Percentiles rank a stretch among this genome's conserved stretches.
phyloP scores from a whole-genome alignment of 2,797 vertebrate species.

The Siniperca scherzeri region DNA sequence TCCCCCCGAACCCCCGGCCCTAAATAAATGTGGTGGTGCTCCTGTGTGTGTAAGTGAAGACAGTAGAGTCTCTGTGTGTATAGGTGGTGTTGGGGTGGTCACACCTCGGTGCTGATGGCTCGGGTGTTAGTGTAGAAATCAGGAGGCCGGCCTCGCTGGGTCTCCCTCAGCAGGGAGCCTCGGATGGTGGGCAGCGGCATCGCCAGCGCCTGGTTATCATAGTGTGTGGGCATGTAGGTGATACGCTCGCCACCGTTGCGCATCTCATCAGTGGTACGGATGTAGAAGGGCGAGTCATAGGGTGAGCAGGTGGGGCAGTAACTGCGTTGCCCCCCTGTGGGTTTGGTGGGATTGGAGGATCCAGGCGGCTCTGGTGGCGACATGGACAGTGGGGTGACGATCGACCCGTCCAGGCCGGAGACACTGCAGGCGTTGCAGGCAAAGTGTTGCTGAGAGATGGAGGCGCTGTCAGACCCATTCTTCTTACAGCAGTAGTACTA shows the following conservation, averaged over 20 bases:
- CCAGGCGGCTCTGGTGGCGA: constrained; percentile 78
- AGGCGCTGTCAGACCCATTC: constrained; percentile 89
- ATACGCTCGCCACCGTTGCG: constrained; percentile 93
- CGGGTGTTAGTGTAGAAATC: constrained; percentile 91
- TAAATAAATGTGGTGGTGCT: constrained; percentile 41
- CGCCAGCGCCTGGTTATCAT: constrained; percentile 89
- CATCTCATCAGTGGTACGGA: constrained; percentile 90
- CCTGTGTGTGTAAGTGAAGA: constrained; percentile 25
- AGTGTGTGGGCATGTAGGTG: constrained; percentile 89
- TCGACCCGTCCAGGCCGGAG: constrained; percentile 84
- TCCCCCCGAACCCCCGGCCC: constrained; percentile 6
- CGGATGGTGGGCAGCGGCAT: constrained; percentile 87
- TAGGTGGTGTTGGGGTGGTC: constrained; percentile 59
- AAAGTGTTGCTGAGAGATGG: constrained; percentile 85
- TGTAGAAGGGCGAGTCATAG: constrained; percentile 92
- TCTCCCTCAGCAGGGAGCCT: constrained; percentile 88
- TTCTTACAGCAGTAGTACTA: constrained; percentile 99
- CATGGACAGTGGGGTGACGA: constrained; percentile 77
- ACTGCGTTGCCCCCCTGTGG: constrained; percentile 68
- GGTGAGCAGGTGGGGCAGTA: constrained; percentile 93
- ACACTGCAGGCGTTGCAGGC: constrained; percentile 93
- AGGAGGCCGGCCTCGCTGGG: constrained; percentile 73
- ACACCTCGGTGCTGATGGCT: constrained; percentile 96
- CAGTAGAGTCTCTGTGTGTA: not conserved
- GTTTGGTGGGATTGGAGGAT: constrained; percentile 84